Evolutionary conservation across 2,797 vertebrate genomes (phyloP).

Genomic region (Chelonia mydas): DNA sequence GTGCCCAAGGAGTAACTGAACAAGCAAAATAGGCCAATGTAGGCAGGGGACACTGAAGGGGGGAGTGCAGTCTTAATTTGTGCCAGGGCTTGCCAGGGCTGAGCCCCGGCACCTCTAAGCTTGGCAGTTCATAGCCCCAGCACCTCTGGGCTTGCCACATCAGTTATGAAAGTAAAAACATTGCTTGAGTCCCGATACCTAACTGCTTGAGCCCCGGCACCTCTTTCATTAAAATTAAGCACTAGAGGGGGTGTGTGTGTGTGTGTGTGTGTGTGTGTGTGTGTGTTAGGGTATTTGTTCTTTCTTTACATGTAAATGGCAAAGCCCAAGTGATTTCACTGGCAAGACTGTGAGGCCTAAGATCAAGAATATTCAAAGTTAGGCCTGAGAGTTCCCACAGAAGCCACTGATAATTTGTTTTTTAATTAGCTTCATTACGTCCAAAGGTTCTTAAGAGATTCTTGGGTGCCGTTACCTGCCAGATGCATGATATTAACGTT

Average conservation of each 20-base stretch:
- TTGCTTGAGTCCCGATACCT: too few relatives aligned
- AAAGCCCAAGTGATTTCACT: neutral
- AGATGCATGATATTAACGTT: neutral
- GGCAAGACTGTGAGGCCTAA: neutral
- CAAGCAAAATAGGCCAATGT: neutral
- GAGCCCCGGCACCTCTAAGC: too few relatives aligned
- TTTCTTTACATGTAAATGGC: neutral
- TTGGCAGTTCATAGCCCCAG: too few relatives aligned
- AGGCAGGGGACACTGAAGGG: neutral
- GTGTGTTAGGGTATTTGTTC: neutral
- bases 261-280: neutral
- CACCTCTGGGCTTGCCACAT: too few relatives aligned
- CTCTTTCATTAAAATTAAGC: neutral
- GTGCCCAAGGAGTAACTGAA: neutral
- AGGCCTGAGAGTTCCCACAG: neutral
- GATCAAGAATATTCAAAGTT: neutral
- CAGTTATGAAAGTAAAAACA: too few relatives aligned
- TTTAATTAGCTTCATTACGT: neutral
- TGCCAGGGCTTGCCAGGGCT: too few relatives aligned
- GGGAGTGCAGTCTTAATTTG: neutral
- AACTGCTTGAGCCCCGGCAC: too few relatives aligned
- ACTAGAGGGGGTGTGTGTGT: neutral
- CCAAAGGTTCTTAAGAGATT: neutral
- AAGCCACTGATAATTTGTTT: neutral
- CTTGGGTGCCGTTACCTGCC: neutral